Evolutionary conservation across 2,113 vertebrate species (phyloP), one percentile per base, ranked within the genome.

Genomic region (Daphoenositta chrysoptera): DNA sequence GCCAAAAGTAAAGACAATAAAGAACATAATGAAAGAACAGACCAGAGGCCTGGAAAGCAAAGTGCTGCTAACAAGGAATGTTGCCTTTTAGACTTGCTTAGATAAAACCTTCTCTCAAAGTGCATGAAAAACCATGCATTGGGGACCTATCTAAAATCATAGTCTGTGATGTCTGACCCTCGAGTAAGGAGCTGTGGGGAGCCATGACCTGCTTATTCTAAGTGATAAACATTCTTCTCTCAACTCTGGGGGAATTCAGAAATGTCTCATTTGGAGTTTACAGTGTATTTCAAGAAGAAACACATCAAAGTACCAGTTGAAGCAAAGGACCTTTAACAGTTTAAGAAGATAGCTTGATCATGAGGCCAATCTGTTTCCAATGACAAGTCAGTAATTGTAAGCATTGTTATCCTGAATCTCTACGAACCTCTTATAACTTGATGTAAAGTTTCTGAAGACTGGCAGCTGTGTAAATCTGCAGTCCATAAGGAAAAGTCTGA

Each of bases 21-120:
- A 94, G 50, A 81, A 71, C 30, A 60, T 17, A 73, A 69, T 63
- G 60, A 91, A 90, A 89, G 68, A 82, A 64, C 24, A 92, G 61
- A 76, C 48, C 35, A 90, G 66, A 86, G 40, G 58, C 71, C 92
- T 61, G 39, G 77, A 83, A 87, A 79, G 61, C 60, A 87, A 87
- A 91, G 63, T 57, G 70, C 26, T 91, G 56, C 65, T 95, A 87
- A 85, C 57, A 71, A 81, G 72, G 73, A 90, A 64, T 94, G 63
- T 57, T 95, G 61, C 33, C 57, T 87, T 93, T 87, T 89, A 94
- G 73, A 79, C 30, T 54, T 71, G 72, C 60, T 91, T 82, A 89
- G 60, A 66, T 82, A 82, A 35, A 89, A 60, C 21, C 44, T 71
- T 60, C 47, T 57, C 56, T 78, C 47, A 44, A 64, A 93, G 48